Base-by-base conservation (phyloP, 2,888 invertebrate genomes). In the Eudasyphora cyanicolor region DNA sequence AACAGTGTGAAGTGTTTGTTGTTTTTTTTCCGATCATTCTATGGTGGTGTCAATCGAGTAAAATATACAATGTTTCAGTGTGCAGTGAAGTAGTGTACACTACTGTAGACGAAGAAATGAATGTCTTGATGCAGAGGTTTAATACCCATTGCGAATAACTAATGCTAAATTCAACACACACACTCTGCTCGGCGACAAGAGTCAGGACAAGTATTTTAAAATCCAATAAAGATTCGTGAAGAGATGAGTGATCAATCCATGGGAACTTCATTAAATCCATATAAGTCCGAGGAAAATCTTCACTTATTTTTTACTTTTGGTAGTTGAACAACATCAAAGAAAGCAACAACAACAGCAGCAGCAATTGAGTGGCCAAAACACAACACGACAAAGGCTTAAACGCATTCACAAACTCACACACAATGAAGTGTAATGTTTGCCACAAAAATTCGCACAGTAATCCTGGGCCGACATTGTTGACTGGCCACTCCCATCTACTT, bases 261-360 rank as follows among this genome's bases (percentile, higher is more conserved):
- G 89, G 87, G 88, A 86, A 89, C 86, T 89, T 89, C 90, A 90
- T 89, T 89, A 89, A 90, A 89, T 89, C 89, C 88, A 27, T 76
- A 84, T 81, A 81, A 27, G 60, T 64, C 12, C 14, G 67, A 42
- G 42, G 42, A 38, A 67, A 67, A 42, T 42, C 67, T 42, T 21
- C 14, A 12, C 42, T 19, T 35, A 64, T 64, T 64, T 35, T 64
- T 35, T 38, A 38, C 64, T 57, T 57, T 57, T 57, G 57, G 57
- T 62, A n/a, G n/a, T n/a, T n/a, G n/a, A n/a, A n/a, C n/a, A n/a
- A n/a, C 62, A 67, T 21, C 19, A 21, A 64, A 64, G 19, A 21
- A 14, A 12, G n/a, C 2, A 29, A 60, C 6, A 60, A 14, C 27
- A 67, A 67, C 24, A n/a, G 1, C 27, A 29, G 12, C 14, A 60